Base-by-base conservation (phyloP, 2,888 invertebrate species). In the Lordiphosa fenestrarum region DNA sequence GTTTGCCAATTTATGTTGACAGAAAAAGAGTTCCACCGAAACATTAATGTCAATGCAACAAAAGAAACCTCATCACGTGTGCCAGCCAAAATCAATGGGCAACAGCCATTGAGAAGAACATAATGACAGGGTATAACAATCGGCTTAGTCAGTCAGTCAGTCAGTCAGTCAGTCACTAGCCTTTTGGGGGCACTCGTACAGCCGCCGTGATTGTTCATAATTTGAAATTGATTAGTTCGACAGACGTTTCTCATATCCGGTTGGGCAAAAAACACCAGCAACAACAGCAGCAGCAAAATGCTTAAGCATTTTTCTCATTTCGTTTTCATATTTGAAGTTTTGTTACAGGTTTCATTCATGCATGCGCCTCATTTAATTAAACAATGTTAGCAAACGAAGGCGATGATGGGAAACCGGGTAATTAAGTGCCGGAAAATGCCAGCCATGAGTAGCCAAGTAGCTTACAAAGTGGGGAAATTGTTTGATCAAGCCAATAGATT, bases 11-110 rank as follows among this genome's bases (percentile, higher is more conserved):
- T n/a, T 37, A 36, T 53, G 56, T 47, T 63, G 64, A 63, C 64
- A 30, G 30, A 7, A 55, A 63, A 60, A 63, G 56, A 55, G 55
- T 62, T 62, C 38, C 42, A 55, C 37, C 39, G 49, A 21, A 47
- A 54, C 52, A 80, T 66, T 80, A 69, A 80, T 80, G 78, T 76
- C 83, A 80, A 80, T 69, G 84, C 53, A 51, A 66, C 56, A 60
- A 76, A 70, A 59, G 71, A 73, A 77, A 73, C 63, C 58, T 53
- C 59, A 63, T 67, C 83, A 82, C 82, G 68, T 77, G 68, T 63
- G 72, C 39, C 36, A 35, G 58, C 39, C 56, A 9, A 42, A 51
- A 51, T 63, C 41, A 47, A 48, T 48, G 30, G 44, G 15, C 44
- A 21, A 61, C 9, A 44, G 19, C 48, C 21, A 55, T 58, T 41